Evolutionary conservation across 2,888 invertebrate species (phyloP).

Genomic region (Agonopterix arenella): DNA sequence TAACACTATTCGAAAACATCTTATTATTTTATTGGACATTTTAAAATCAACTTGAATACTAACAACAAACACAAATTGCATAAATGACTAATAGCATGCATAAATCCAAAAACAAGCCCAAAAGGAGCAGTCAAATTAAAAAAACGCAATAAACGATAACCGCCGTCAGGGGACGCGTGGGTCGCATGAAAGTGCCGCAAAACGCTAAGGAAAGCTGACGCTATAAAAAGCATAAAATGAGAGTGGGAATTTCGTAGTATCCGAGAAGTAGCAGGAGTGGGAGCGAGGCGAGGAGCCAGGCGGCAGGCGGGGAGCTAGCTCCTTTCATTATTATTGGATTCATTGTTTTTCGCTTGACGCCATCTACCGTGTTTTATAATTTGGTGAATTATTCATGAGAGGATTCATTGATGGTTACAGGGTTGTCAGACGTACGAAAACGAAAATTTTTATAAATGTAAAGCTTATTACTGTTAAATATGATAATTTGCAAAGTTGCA

Average conservation of each 20-base stretch:
- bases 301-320: background rate
- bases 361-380: slow-evolving; percentile 38
- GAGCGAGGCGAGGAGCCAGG: background rate
- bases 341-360: slow-evolving; percentile 45
- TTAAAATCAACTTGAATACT: too few relatives aligned
- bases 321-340: slow-evolving; percentile 41
- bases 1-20: background rate
- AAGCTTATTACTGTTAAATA: too few relatives aligned
- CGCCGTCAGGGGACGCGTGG: slow-evolving; percentile 27
- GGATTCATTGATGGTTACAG: slow-evolving; percentile 27
- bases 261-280: slow-evolving; percentile 2
- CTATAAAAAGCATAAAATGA: slow-evolving; percentile 26
- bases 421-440: background rate
- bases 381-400: slow-evolving; percentile 41
- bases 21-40: background rate
- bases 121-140: slow-evolving; percentile 25
- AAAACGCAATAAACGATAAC: slow-evolving; percentile 32
- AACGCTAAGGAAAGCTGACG: slow-evolving; percentile 23
- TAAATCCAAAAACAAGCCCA: slow-evolving; percentile 13
- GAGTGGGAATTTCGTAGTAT: slow-evolving; percentile 25
- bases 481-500: too few relatives aligned
- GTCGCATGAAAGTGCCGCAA: slow-evolving; percentile 29
- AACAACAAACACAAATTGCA: background rate
- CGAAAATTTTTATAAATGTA: too few relatives aligned
- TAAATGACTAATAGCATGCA: background rate